These are phyloP conservation scores for Caenorhabditis sp. DNA, from an alignment of 2,888 invertebrate genomes.

Conservation along the genomic window DNA sequence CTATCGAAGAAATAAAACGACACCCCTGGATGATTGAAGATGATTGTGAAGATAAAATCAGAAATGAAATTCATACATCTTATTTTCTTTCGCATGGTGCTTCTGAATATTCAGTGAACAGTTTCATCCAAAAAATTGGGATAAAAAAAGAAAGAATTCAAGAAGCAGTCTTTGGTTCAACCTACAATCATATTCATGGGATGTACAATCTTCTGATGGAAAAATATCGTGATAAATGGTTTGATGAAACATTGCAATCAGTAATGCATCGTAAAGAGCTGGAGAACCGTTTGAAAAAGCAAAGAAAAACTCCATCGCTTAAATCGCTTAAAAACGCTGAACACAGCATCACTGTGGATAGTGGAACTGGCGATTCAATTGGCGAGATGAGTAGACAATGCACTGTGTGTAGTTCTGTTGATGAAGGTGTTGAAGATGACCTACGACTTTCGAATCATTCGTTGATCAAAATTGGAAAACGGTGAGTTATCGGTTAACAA, in stretches of 20 bases:
- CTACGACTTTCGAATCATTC: background rate
- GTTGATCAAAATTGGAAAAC: background rate
- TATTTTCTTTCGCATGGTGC: background rate
- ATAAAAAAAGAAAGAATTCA: background rate
- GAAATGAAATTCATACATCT: conserved; percentile 1
- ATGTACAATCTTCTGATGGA: conserved; percentile 5
- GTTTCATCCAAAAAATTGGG: conserved; percentile 4
- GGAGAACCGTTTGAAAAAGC: background rate
- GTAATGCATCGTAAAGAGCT: background rate
- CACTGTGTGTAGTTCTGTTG: background rate
- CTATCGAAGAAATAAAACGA: conserved; percentile 87
- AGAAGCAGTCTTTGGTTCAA: background rate
- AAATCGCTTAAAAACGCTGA: background rate
- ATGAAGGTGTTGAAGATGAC: conserved; percentile 3
- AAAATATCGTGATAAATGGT: background rate
- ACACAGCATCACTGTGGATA: conserved; percentile 1
- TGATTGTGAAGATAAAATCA: conserved; percentile 11
- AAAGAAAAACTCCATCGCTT: background rate
- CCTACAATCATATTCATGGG: conserved; percentile 4
- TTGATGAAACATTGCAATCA: background rate
- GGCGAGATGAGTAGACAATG: background rate
- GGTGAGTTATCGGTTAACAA: background rate
- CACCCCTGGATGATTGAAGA: conserved; percentile 83
- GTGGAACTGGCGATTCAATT: background rate
- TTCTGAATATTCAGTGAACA: background rate